phyloP scores from a whole-genome alignment of 2,888 invertebrate species.

The Campoplex capitator region DNA sequence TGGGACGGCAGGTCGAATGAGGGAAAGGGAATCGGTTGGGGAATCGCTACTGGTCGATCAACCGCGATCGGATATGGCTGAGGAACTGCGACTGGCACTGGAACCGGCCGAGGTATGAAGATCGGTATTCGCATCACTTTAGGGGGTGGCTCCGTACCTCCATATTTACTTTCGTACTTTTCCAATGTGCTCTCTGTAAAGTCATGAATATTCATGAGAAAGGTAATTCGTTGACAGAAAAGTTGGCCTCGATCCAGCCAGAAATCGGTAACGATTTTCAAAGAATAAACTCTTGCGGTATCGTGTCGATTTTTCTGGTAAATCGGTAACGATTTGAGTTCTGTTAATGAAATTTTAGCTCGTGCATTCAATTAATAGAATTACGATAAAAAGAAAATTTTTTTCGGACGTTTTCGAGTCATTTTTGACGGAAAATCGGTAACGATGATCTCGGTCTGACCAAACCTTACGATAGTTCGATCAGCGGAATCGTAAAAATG shows the following conservation, averaged over 20 bases:
- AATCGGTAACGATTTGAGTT: too few relatives aligned
- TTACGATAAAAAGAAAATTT: background rate
- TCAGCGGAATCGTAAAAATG: background rate
- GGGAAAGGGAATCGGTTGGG: constrained; percentile 61
- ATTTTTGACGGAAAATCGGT: background rate
- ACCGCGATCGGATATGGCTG: constrained; percentile 71
- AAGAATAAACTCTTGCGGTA: too few relatives aligned
- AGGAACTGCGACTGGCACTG: constrained; percentile 77
- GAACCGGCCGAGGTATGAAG: constrained; percentile 78
- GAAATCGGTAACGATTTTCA: too few relatives aligned
- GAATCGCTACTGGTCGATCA: constrained; percentile 53
- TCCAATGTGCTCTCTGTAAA: background rate
- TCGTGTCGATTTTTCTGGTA: too few relatives aligned
- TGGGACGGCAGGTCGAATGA: constrained; percentile 33
- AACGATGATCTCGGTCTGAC: background rate
- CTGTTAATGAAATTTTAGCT: background rate
- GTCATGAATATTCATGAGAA: background rate
- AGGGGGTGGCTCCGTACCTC: constrained; percentile 74
- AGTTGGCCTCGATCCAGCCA: background rate
- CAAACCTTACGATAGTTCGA: too few relatives aligned
- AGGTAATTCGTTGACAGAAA: background rate
- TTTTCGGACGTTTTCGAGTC: background rate
- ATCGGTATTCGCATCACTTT: constrained; percentile 77
- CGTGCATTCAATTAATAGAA: background rate
- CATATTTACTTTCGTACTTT: background rate